phyloP scores from a whole-genome alignment of 2,888 invertebrate genomes.

The Philopedon plagiatum region DNA sequence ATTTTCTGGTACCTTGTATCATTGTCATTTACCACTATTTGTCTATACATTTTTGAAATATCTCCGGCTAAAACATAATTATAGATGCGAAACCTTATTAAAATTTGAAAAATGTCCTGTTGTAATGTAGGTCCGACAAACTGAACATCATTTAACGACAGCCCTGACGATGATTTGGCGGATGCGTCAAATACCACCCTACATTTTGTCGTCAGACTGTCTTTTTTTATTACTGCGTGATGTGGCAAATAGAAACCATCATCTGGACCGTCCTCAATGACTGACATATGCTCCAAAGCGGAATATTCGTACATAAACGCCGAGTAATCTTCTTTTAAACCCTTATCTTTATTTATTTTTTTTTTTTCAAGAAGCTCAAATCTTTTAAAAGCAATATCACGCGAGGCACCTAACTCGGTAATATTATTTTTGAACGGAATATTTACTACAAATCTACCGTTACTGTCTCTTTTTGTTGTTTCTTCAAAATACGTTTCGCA shows the following conservation, averaged over 20 bases:
- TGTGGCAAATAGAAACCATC: constrained; percentile 11
- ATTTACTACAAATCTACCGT: constrained; percentile 43
- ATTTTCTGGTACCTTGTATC: constrained; percentile 32
- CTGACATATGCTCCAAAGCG: constrained; percentile 40
- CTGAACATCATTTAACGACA: constrained; percentile 41
- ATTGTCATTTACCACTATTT: constrained; percentile 22
- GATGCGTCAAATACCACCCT: constrained; percentile 56
- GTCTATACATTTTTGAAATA: constrained; percentile 41
- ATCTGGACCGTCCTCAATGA: constrained; percentile 12
- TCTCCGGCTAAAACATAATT: constrained; percentile 22
- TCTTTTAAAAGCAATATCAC: constrained; percentile 23
- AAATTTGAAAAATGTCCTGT: constrained; percentile 28
- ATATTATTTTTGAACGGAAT: constrained; percentile 36
- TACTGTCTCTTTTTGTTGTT: constrained; percentile 12
- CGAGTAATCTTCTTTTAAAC: constrained; percentile 37
- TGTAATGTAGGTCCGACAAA: constrained; percentile 47
- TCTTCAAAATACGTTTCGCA: constrained; percentile 50
- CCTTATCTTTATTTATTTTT: constrained; percentile 27
- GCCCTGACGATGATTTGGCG: constrained; percentile 35
- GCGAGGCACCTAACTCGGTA: constrained; percentile 30
- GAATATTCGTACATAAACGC: constrained; percentile 45
- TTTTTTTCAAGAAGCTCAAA: constrained; percentile 42
- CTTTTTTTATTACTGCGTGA: constrained; percentile 20
- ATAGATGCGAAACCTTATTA: constrained; percentile 23
- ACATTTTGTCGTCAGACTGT: constrained; percentile 9